Evolutionary conservation across 1,140 invertebrate genomes (phyloP).

Genomic region (Phocides pigmalion): DNA sequence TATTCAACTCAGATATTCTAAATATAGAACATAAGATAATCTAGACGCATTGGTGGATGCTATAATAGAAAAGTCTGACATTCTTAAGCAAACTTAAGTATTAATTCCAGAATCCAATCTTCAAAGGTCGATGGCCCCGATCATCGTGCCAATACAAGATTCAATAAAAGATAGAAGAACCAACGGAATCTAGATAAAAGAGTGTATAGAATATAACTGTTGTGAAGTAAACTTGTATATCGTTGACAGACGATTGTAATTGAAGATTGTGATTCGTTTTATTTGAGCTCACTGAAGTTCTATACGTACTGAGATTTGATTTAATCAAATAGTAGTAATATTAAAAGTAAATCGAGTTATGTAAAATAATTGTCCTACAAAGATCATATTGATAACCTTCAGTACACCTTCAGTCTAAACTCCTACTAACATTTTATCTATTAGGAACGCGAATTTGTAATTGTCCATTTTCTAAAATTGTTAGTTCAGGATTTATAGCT

Average conservation of each 20-base stretch:
- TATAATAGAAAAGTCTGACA: background rate
- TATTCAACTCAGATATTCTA: constrained; percentile 19
- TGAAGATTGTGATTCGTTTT: background rate
- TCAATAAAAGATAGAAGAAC: background rate
- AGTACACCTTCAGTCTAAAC: background rate
- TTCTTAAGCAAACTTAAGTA: background rate
- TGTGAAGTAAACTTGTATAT: constrained; percentile 6
- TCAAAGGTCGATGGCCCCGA: background rate
- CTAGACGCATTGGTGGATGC: background rate
- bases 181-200: background rate
- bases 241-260: background rate
- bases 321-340: background rate
- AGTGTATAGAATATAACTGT: constrained; percentile 6
- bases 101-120: background rate
- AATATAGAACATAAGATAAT: background rate
- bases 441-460: background rate
- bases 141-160: background rate
- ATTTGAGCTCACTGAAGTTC: background rate
- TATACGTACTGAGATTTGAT: background rate
- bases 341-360: constrained; percentile 1
- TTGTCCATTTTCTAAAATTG: too few species aligned
- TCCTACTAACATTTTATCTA: background rate
- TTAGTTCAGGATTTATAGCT: too few species aligned
- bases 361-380: constrained; percentile 1
- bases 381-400: constrained; percentile 3